phyloP scores from a whole-genome alignment of 2,888 invertebrate species.

The Nezara viridula region DNA sequence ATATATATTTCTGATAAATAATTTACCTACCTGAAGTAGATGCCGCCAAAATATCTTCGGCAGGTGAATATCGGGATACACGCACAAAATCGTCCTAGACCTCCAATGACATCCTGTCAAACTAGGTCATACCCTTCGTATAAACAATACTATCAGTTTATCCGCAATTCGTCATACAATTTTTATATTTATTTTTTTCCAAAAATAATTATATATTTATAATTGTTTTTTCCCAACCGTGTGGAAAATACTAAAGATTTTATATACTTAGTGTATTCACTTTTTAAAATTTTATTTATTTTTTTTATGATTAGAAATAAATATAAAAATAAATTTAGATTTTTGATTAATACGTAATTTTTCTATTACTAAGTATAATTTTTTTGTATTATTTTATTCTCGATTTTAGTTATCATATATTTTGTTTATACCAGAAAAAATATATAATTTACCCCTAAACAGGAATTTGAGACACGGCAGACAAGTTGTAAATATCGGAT shows the following conservation, averaged over 20 bases:
- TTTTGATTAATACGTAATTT: not conserved
- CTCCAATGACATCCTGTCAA: not conserved
- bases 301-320: too few relatives aligned
- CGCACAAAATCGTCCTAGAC: constrained; percentile 39
- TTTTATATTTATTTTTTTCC: not conserved
- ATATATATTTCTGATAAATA: not conserved
- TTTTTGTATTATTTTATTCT: not conserved
- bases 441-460: not conserved
- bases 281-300: too few relatives aligned
- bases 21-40: constrained; percentile 2
- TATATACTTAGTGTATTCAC: not conserved
- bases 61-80: not conserved
- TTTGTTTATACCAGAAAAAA: not conserved
- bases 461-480: not conserved
- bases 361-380: not conserved
- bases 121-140: not conserved
- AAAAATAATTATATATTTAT: not conserved
- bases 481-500: not conserved
- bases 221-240: not conserved
- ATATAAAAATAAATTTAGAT: not conserved
- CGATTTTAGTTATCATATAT: not conserved
- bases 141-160: not conserved
- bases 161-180: not conserved
- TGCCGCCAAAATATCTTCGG: not conserved
- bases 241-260: not conserved